Conservation (phyloP, 2,797 vertebrate genomes). For the Schizothorax lantsangensis region DNA sequence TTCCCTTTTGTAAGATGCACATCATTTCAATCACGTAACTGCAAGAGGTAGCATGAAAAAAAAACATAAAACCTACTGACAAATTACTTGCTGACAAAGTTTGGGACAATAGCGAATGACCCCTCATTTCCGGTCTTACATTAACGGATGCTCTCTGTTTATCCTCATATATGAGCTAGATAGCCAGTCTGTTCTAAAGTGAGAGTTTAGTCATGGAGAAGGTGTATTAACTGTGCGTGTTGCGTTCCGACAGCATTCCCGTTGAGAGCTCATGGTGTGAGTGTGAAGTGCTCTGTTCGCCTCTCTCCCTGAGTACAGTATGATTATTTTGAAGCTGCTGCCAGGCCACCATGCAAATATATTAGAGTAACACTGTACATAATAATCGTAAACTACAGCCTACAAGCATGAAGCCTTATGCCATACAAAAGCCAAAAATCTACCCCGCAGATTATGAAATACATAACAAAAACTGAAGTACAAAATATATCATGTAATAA, state of each 20-base stretch:
- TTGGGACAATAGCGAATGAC: neutral
- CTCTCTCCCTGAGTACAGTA: conserved; percentile 53
- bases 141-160: neutral
- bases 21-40: neutral
- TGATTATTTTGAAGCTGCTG: conserved; percentile 58
- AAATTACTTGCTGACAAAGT: neutral
- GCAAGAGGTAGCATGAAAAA: conserved; percentile 41
- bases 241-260: conserved; percentile 72
- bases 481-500: conserved; percentile 60
- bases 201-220: conserved; percentile 15
- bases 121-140: neutral
- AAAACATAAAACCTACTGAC: neutral
- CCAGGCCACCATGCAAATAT: conserved; percentile 67
- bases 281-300: conserved; percentile 62
- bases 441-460: conserved; percentile 68
- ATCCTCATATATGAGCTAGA: neutral
- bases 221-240: conserved; percentile 73
- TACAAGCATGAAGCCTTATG: conserved; percentile 57
- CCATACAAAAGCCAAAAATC: conserved; percentile 67
- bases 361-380: conserved; percentile 60
- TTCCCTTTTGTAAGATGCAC: conserved; percentile 9
- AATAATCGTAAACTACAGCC: conserved; percentile 54
- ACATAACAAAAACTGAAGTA: conserved; percentile 65
- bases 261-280: conserved; percentile 62
- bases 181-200: conserved; percentile 1